These are phyloP conservation scores for Psix sp. DNA, from an alignment of 1,140 invertebrate genomes.

Conservation along the genomic window DNA sequence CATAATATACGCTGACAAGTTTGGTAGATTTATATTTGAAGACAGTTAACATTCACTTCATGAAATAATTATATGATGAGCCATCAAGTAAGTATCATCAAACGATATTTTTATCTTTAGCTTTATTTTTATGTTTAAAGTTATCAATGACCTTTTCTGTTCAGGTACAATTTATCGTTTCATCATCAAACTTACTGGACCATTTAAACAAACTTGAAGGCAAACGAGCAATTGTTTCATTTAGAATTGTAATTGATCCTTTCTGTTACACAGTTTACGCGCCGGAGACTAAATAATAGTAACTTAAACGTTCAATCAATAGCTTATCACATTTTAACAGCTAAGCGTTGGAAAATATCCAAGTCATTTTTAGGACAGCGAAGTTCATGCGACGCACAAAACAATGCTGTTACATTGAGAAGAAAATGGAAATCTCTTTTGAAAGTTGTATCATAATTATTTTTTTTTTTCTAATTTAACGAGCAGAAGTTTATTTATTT, in stretches of 20 bases:
- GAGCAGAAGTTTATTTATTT: slow-evolving; percentile 2
- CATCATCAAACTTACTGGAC: slow-evolving; percentile 13
- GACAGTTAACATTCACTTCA: slow-evolving; percentile 52
- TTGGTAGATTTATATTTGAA: slow-evolving; percentile 46
- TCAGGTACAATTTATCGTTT: slow-evolving; percentile 53
- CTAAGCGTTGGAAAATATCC: slow-evolving; percentile 38
- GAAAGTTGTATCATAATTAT: slow-evolving; percentile 12
- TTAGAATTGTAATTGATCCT: slow-evolving; percentile 38
- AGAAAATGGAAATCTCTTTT: slow-evolving; percentile 20
- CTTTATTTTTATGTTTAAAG: slow-evolving; percentile 41
- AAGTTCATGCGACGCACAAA: slow-evolving; percentile 34
- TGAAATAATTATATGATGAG: slow-evolving; percentile 45
- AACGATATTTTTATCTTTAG: slow-evolving; percentile 41
- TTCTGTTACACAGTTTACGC: slow-evolving; percentile 10
- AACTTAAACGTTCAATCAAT: slow-evolving; percentile 24
- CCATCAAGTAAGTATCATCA: slow-evolving; percentile 39
- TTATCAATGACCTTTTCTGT: slow-evolving; percentile 35
- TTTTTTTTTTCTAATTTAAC: neutral
- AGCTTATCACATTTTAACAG: slow-evolving; percentile 45
- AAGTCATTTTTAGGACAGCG: slow-evolving; percentile 26
- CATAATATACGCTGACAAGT: slow-evolving; percentile 24
- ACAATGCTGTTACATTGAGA: slow-evolving; percentile 45
- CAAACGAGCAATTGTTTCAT: slow-evolving; percentile 31
- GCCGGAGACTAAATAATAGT: slow-evolving; percentile 25
- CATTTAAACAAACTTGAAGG: slow-evolving; percentile 19